Conservation (phyloP, 2,888 invertebrate species). For the Catocala sponsa region DNA sequence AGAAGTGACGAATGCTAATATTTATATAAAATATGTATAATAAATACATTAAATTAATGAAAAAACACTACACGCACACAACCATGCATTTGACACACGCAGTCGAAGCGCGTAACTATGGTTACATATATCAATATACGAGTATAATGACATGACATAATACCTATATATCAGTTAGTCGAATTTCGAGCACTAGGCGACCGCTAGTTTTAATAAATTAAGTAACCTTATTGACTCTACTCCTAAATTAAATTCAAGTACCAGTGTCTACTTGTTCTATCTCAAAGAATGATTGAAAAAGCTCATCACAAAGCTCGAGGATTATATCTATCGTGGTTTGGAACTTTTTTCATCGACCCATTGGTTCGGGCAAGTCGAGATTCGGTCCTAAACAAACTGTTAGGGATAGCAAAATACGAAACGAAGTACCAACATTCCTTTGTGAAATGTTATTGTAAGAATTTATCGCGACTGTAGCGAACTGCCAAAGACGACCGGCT, state of each 20-base stretch:
- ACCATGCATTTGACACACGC: no score
- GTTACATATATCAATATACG: no score
- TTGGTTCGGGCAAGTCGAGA: slow-evolving; percentile 46
- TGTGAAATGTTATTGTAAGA: slow-evolving; percentile 47
- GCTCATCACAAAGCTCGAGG: slow-evolving; percentile 28
- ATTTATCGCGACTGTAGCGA: slow-evolving; percentile 30
- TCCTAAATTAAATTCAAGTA: slow-evolving; percentile 18
- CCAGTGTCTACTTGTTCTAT: slow-evolving; percentile 24
- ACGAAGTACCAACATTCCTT: slow-evolving; percentile 46
- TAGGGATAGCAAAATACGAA: slow-evolving; percentile 47
- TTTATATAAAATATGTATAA: no score
- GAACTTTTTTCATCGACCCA: slow-evolving; percentile 52
- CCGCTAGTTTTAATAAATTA: neutral
- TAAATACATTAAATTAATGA: no score
- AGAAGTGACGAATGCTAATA: no score
- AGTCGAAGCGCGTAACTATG: no score
- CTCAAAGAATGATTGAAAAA: slow-evolving; percentile 35
- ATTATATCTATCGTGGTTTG: slow-evolving; percentile 34
- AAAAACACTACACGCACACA: no score
- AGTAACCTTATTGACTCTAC: slow-evolving; percentile 1
- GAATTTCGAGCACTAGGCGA: no score
- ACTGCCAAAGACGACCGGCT: slow-evolving; percentile 27
- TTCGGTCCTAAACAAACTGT: slow-evolving; percentile 59
- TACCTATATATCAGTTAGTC: no score
- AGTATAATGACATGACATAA: no score